Base-by-base conservation (phyloP, 2,888 invertebrate genomes). In the Dolichomitus sp. region DNA sequence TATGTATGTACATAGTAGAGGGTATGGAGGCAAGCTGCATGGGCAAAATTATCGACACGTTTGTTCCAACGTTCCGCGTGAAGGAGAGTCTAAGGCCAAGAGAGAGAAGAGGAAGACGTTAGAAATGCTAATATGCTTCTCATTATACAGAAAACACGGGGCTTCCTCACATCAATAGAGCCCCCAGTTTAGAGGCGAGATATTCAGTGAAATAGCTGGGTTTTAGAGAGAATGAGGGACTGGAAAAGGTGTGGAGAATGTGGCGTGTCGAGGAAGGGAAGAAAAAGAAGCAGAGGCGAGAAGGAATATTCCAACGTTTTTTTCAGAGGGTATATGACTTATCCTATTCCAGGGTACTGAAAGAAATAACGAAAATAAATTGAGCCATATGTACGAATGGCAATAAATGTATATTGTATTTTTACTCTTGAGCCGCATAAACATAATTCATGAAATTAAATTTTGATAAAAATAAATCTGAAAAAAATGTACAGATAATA, bases 41-140 rank as follows among this genome's bases (percentile, higher is more conserved):
- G 12, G 27, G 27, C 27, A 54, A 54, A 54, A 54, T 54, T 54
- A 54, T 54, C 54, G 54, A 54, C 54, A 27, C 54, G 54, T 54
- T 54, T 27, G 54, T 54, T 54, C 54, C 54, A 27, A 12, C 27
- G 54, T 54, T 14, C 27, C 54, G 30, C 54, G 19, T 7, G 14
- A 30, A 19, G 23, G 19, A 52, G 52, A 42, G 27, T 48, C 19
- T 7, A 27, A 9, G 4, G 63, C 40, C 37, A 59, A n/a, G 17
- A 33, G 4, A 40, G 30, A 45, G 30, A 68, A 14, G 27, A 33
- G 50, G 23, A 17, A 45, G 37, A 17, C 48, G 72, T 48, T 61
- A 23, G 48, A 33, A 68, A 73, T 72, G 42, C 66, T 66, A 76
- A 80, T 80, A 76, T 61, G 66, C 81, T 73, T 77, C 68, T 77